These are phyloP conservation scores for Hippocampus abdominalis DNA, from an alignment of 2,113 vertebrate genomes.

Conservation along the genomic window DNA sequence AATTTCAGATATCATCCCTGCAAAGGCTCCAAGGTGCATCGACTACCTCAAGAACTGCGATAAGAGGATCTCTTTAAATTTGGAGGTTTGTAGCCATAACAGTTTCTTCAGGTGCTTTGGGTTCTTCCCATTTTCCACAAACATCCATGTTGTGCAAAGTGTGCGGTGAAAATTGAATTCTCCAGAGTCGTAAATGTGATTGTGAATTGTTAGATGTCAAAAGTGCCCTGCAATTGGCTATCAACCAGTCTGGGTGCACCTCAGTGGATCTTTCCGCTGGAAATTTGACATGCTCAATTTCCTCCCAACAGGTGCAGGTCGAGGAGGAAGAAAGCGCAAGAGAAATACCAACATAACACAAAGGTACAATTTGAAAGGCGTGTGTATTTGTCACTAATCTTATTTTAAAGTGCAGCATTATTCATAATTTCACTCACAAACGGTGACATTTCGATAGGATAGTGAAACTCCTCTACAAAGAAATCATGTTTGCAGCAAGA, in stretches of 20 bases:
- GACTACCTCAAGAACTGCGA: background rate
- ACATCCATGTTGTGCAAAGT: too few species aligned
- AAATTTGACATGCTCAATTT: background rate
- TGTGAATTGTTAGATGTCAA: too few species aligned
- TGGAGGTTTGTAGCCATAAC: background rate
- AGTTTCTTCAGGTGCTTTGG: background rate
- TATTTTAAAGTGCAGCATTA: background rate
- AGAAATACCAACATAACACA: slow-evolving; percentile 27
- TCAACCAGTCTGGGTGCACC: background rate
- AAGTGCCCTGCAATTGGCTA: background rate
- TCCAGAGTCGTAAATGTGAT: too few species aligned
- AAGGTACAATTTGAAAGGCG: slow-evolving; percentile 50
- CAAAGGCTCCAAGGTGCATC: background rate
- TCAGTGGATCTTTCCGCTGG: too few species aligned
- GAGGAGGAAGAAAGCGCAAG: slow-evolving; percentile 62
- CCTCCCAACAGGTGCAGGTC: slow-evolving; percentile 58
- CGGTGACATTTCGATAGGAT: background rate
- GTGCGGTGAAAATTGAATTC: too few species aligned
- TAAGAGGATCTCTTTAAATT: background rate
- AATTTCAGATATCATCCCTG: background rate
- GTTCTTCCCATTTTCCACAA: too few species aligned
- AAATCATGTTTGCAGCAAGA: too few species aligned
- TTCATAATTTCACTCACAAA: background rate
- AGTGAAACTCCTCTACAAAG: too few species aligned
- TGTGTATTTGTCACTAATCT: background rate